Percentiles rank a stretch among this genome's conserved stretches.
Conservation (phyloP, 2,888 invertebrate species). For the Agrotis exclamationis region DNA sequence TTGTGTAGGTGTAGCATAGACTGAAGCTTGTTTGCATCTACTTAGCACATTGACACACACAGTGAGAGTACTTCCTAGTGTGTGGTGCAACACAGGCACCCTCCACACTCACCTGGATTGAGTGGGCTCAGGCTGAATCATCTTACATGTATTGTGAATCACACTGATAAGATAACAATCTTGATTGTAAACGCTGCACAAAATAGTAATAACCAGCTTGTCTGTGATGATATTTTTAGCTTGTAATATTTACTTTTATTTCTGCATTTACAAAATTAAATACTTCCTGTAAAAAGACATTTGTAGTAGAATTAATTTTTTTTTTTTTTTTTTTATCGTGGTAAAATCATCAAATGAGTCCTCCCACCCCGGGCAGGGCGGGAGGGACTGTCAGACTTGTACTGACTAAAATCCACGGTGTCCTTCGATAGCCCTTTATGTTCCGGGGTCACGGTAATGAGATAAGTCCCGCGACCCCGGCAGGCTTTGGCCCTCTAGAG, state of each 20-base stretch:
- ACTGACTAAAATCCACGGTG: too few species aligned
- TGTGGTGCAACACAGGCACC: constrained; percentile 23
- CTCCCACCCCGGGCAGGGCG: too few species aligned
- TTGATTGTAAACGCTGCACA: constrained; percentile 42
- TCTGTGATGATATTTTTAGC: constrained; percentile 19
- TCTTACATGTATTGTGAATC: constrained; percentile 45
- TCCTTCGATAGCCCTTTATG: too few species aligned
- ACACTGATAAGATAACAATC: constrained; percentile 47
- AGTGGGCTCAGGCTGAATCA: constrained; percentile 45
- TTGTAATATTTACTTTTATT: constrained; percentile 2
- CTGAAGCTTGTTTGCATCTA: constrained; percentile 42
- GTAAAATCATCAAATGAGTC: too few species aligned
- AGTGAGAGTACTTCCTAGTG: constrained; percentile 43
- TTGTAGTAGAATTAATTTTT: constrained; percentile 9
- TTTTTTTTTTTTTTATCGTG: too few species aligned
- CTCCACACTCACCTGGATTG: constrained; percentile 3
- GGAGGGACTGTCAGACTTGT: too few species aligned
- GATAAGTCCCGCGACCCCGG: too few species aligned
- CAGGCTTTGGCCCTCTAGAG: too few species aligned
- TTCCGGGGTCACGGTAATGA: too few species aligned
- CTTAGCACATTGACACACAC: constrained; percentile 52
- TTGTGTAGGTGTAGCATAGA: constrained; percentile 27
- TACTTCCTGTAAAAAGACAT: not conserved
- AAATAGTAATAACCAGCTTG: constrained; percentile 44
- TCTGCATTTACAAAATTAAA: not conserved